A percentile compares a stretch with the other conserved stretches of the same genome.
These are phyloP conservation scores for Acanthoscelides obtectus DNA, from an alignment of 2,888 invertebrate genomes.

Conservation along the genomic window DNA sequence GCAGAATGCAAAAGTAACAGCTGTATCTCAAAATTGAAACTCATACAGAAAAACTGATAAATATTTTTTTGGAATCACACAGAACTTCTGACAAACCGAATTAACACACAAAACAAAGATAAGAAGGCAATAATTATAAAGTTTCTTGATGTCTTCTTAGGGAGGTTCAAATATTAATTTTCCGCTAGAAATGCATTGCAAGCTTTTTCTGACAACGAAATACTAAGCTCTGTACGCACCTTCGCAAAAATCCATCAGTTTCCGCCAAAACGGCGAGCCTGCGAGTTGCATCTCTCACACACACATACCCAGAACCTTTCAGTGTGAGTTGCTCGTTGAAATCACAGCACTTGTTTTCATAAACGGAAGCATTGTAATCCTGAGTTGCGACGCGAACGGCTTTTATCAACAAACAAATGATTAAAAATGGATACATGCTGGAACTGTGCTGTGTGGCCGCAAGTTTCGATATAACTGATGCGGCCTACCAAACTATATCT, in stretches of 20 bases:
- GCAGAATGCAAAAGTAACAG: no score
- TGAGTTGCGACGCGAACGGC: background rate
- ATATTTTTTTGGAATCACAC: no score
- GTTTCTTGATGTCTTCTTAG: no score
- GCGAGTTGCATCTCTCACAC: background rate
- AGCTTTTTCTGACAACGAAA: no score
- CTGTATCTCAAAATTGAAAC: no score
- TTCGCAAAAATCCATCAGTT: conserved; percentile 12
- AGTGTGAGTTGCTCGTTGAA: background rate
- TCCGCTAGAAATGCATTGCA: no score
- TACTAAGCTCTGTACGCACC: no score
- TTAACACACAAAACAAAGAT: no score
- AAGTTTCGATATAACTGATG: background rate
- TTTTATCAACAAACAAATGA: background rate
- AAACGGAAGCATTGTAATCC: background rate
- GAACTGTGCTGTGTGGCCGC: background rate
- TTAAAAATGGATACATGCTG: background rate
- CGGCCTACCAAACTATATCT: background rate
- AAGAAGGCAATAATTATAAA: no score
- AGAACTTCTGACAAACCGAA: no score
- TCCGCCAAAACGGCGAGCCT: conserved; percentile 10
- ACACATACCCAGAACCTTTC: background rate
- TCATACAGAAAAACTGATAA: no score
- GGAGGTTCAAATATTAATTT: no score
- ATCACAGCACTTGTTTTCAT: background rate